Evolutionary conservation across 2,113 vertebrate genomes (phyloP).

Genomic region (Motacilla alba): DNA sequence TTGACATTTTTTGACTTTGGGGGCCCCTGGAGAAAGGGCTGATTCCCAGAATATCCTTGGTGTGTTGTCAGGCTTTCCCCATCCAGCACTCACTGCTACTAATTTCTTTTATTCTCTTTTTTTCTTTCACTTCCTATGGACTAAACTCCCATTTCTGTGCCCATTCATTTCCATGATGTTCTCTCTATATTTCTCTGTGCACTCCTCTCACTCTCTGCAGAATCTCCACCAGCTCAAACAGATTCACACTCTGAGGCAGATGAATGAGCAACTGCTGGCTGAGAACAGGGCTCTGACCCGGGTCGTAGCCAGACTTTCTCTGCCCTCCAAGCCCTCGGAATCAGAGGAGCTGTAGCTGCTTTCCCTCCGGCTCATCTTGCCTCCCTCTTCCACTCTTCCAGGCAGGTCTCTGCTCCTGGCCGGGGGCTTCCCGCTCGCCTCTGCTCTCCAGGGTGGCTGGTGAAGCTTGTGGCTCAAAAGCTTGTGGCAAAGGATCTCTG

Average conservation of each 20-base stretch:
- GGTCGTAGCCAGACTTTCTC: conserved; percentile 85
- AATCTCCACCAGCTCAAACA: conserved; percentile 89
- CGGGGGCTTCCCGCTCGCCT: background rate
- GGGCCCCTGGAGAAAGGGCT: background rate
- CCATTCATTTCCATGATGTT: conserved; percentile 59
- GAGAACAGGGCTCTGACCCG: conserved; percentile 94
- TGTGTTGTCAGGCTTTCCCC: background rate
- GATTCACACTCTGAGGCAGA: conserved; percentile 86
- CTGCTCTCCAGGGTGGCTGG: background rate
- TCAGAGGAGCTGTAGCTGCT: conserved; percentile 88
- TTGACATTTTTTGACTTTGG: background rate
- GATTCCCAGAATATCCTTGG: background rate
- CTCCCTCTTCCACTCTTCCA: conserved; percentile 69
- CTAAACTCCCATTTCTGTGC: conserved; percentile 61
- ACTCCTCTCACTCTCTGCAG: conserved; percentile 79
- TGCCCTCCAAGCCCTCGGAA: conserved; percentile 82
- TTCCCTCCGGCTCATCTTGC: conserved; percentile 69
- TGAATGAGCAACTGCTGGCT: conserved; percentile 88
- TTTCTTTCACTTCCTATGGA: conserved; percentile 16
- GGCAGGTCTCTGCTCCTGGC: conserved; percentile 67
- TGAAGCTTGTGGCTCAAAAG: background rate
- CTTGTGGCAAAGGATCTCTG: background rate
- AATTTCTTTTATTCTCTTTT: conserved; percentile 3
- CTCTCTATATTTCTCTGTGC: conserved; percentile 65
- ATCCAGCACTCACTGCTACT: conserved; percentile 10